Evolutionary conservation across 2,888 invertebrate genomes (phyloP).

Genomic region (Ectemnius cavifrons): DNA sequence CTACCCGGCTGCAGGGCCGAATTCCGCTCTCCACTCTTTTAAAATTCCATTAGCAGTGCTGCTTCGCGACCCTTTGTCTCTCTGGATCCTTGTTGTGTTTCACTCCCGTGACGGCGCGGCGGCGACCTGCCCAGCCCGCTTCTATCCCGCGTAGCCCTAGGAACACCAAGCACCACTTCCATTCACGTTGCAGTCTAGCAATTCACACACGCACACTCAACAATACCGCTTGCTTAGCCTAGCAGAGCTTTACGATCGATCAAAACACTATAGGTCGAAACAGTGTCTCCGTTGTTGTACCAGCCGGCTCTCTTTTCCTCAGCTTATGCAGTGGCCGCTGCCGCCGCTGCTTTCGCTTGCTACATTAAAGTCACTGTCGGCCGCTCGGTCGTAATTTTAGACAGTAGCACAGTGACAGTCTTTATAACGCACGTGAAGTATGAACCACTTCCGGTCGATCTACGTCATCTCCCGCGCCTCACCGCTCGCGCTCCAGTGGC

Average conservation of each 20-base stretch:
- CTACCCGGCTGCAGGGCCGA: slow-evolving; percentile 8
- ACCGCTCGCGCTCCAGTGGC: slow-evolving; percentile 63
- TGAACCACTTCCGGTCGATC: slow-evolving; percentile 66
- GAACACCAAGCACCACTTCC: background rate
- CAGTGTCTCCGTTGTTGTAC: background rate
- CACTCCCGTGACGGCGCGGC: slow-evolving; percentile 30
- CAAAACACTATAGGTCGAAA: background rate
- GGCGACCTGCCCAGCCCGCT: slow-evolving; percentile 14
- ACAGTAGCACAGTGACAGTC: slow-evolving; percentile 65
- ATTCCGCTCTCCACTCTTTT: slow-evolving; percentile 57
- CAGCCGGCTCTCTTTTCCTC: background rate
- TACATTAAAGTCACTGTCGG: slow-evolving; percentile 53
- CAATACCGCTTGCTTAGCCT: slow-evolving; percentile 1
- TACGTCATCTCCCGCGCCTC: slow-evolving; percentile 58
- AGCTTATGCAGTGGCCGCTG: background rate
- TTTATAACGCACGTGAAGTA: slow-evolving; percentile 65
- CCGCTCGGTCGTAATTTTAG: slow-evolving; percentile 61
- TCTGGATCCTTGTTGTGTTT: slow-evolving; percentile 24
- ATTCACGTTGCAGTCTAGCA: background rate
- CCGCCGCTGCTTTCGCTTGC: slow-evolving; percentile 20
- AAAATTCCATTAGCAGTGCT: slow-evolving; percentile 62
- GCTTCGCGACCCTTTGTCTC: slow-evolving; percentile 48
- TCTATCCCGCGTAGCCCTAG: background rate
- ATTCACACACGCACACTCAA: background rate
- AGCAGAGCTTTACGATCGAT: background rate